Conservation (phyloP, 2,113 vertebrate genomes). For the Cyprinodon brontotheroides region DNA sequence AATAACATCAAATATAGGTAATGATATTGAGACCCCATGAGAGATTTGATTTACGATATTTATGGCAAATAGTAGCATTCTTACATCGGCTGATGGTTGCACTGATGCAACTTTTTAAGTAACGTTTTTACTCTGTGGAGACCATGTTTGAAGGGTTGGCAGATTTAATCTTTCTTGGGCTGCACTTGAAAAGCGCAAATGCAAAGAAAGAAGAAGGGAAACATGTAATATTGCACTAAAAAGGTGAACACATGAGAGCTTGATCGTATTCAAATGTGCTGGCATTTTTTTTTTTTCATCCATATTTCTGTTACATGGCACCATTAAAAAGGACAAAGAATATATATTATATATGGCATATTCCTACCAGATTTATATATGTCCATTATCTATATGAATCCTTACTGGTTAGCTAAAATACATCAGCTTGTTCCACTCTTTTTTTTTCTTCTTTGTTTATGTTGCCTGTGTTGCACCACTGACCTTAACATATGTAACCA, state of each 20-base stretch:
- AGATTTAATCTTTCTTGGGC: slow-evolving; percentile 73
- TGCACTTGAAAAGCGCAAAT: slow-evolving; percentile 79
- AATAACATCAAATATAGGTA: too few relatives aligned
- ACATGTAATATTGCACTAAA: slow-evolving; percentile 75
- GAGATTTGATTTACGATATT: too few relatives aligned
- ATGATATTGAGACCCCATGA: too few relatives aligned
- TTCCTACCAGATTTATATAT: slow-evolving; percentile 67
- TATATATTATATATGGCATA: neutral
- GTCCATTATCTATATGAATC: slow-evolving; percentile 59
- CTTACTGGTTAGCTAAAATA: slow-evolving; percentile 68
- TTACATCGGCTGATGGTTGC: slow-evolving; percentile 24
- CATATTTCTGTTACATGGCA: slow-evolving; percentile 69
- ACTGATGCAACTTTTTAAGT: slow-evolving; percentile 84
- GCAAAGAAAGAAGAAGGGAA: slow-evolving; percentile 45
- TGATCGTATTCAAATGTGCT: slow-evolving; percentile 74
- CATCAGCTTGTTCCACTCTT: slow-evolving; percentile 74
- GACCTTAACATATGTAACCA: slow-evolving; percentile 90
- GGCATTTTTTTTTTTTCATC: slow-evolving; percentile 57
- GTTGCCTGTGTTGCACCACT: slow-evolving; percentile 93
- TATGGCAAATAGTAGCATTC: too few relatives aligned
- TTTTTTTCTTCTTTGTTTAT: slow-evolving; percentile 56
- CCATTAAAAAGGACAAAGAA: slow-evolving; percentile 44
- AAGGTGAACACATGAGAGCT: slow-evolving; percentile 74
- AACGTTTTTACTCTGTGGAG: slow-evolving; percentile 79
- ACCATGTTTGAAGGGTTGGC: slow-evolving; percentile 68